A percentile compares a stretch with the other conserved stretches of the same genome.
These are phyloP conservation scores for Centropus bengalensis DNA, from an alignment of 2,113 vertebrate species.

Conservation along the genomic window DNA sequence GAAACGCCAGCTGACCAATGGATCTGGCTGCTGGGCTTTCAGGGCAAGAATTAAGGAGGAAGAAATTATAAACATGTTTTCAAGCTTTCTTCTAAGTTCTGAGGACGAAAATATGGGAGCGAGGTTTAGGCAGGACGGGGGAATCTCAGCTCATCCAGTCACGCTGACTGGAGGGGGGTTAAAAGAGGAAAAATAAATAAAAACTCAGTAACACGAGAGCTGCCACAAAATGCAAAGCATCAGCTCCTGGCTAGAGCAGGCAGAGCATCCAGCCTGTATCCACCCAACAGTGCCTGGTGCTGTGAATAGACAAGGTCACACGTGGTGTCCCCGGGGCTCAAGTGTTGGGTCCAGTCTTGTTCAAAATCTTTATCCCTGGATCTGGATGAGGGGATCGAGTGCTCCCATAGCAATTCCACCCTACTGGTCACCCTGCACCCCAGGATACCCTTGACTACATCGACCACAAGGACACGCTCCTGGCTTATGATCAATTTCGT, in stretches of 20 bases:
- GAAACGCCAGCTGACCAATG: neutral
- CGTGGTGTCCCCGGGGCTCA: too few relatives aligned
- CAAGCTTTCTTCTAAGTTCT: neutral
- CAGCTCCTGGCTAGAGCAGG: neutral
- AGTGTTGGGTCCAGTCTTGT: too few relatives aligned
- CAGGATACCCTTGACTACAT: too few relatives aligned
- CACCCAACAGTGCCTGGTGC: neutral
- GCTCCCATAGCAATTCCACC: too few relatives aligned
- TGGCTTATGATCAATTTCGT: too few relatives aligned
- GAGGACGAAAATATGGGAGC: neutral
- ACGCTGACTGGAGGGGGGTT: too few relatives aligned
- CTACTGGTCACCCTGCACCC: too few relatives aligned
- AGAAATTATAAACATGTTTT: neutral
- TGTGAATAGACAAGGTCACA: rapidly evolving
- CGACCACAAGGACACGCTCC: too few relatives aligned
- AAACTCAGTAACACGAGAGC: neutral
- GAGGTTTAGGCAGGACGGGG: neutral
- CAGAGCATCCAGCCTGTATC: neutral
- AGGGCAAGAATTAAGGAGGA: neutral
- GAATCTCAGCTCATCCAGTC: neutral
- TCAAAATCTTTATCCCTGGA: too few relatives aligned
- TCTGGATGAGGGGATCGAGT: too few relatives aligned
- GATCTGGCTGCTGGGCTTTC: neutral
- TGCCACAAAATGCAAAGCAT: neutral
- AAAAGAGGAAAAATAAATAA: neutral